Conservation (phyloP, 2,797 vertebrate species). For the Coluber constrictor region DNA sequence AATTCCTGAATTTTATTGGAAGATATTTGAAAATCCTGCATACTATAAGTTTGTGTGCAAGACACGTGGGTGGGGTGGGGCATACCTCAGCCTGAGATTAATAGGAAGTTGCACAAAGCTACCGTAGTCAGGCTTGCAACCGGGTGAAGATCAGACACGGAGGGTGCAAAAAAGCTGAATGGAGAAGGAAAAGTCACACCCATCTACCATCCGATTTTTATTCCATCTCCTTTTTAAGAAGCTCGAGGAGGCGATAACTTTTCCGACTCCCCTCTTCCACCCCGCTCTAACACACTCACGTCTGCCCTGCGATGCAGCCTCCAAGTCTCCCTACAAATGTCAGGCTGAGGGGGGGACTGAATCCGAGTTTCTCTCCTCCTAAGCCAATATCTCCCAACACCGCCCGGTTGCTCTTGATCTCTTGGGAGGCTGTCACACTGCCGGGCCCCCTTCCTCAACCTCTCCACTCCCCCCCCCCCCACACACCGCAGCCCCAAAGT, state of each 20-base stretch:
- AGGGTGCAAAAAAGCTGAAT: not conserved
- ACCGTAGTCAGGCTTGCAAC: not conserved
- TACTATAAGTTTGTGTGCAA: not conserved
- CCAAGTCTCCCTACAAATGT: not conserved
- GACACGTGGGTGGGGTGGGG: no score
- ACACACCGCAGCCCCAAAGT: not conserved
- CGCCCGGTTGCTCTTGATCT: not conserved
- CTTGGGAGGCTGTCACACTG: fast-evolving
- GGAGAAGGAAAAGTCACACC: not conserved
- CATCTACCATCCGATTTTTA: not conserved
- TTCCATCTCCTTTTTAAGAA: no score
- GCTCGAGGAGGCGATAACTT: no score
- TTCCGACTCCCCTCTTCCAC: not conserved
- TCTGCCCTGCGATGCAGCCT: not conserved
- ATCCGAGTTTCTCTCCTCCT: not conserved
- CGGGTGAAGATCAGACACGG: not conserved
- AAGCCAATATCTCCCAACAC: not conserved
- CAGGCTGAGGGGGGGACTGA: not conserved
- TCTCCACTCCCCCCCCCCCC: fast-evolving
- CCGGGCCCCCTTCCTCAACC: not conserved
- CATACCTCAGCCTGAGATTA: not conserved
- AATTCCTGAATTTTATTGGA: not conserved
- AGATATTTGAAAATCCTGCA: not conserved
- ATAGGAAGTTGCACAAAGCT: not conserved
- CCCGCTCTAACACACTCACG: not conserved